phyloP scores from a whole-genome alignment of 2,113 vertebrate genomes.

The Coracopsis vasa region DNA sequence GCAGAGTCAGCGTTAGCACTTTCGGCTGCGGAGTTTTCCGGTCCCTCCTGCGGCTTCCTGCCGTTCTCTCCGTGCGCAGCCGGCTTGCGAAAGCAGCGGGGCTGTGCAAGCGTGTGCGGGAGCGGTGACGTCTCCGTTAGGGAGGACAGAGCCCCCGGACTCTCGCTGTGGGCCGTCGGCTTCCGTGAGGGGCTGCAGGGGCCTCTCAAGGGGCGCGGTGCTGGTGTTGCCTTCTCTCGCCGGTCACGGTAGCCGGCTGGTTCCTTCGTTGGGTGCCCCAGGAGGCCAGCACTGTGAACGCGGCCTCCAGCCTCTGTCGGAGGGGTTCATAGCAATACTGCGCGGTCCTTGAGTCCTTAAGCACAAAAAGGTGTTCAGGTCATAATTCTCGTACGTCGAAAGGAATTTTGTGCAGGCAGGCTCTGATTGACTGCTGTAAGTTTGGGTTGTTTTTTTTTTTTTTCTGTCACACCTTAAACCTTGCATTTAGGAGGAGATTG shows the following conservation, averaged over 20 bases:
- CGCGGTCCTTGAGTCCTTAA: background rate
- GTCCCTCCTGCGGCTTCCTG: accelerated
- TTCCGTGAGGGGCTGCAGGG: background rate
- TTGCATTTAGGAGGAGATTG: accelerated
- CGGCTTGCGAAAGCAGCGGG: too few species aligned
- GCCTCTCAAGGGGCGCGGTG: too few species aligned
- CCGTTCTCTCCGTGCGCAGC: accelerated
- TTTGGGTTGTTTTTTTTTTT: too few species aligned
- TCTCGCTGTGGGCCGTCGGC: background rate
- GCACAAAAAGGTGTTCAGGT: background rate
- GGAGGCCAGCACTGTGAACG: accelerated
- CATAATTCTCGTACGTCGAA: background rate
- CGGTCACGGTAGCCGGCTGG: background rate
- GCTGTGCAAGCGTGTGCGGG: background rate
- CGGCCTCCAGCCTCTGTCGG: background rate
- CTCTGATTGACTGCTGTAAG: background rate
- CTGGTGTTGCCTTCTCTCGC: background rate
- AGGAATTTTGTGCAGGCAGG: background rate
- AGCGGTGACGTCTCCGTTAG: too few species aligned
- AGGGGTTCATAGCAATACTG: accelerated
- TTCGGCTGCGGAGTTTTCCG: too few species aligned
- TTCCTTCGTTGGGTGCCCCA: background rate
- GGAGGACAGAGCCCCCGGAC: background rate
- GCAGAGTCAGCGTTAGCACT: accelerated
- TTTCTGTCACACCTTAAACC: too few species aligned